Evolutionary conservation across 2,888 invertebrate species (phyloP).

Genomic region (Tipula vernalis): DNA sequence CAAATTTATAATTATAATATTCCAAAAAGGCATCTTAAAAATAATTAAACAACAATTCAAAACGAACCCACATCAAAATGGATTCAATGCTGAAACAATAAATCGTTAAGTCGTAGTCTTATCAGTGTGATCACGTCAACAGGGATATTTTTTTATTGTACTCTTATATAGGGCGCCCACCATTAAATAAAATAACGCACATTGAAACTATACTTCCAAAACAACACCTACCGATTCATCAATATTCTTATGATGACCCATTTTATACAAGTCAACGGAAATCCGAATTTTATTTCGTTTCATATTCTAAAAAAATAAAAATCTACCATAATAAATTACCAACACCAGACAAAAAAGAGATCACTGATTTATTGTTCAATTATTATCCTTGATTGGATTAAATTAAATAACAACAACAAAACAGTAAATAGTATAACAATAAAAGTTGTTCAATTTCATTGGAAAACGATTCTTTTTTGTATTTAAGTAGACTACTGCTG

Average conservation of each 20-base stretch:
- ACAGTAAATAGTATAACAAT: neutral
- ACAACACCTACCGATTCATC: neutral
- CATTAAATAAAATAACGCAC: neutral
- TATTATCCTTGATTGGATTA: constrained; percentile 4
- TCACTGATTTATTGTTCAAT: neutral
- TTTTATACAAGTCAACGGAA: neutral
- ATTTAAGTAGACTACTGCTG: neutral
- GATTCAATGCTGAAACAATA: neutral
- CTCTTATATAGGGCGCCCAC: neutral
- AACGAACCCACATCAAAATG: neutral
- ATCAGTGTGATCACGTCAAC: neutral
- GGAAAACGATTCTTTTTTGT: neutral
- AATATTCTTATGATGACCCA: neutral
- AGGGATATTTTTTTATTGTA: neutral
- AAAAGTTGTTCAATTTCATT: neutral
- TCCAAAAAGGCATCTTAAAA: neutral
- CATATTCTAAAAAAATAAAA: neutral
- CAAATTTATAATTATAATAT: neutral
- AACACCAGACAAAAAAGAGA: neutral
- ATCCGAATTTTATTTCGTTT: neutral
- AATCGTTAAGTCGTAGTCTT: neutral
- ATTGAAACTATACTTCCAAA: neutral
- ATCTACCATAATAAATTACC: neutral
- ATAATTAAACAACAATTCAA: neutral
- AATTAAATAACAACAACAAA: neutral